Base-by-base conservation (phyloP, 2,888 invertebrate species). In the Sclerodermus sp. region DNA sequence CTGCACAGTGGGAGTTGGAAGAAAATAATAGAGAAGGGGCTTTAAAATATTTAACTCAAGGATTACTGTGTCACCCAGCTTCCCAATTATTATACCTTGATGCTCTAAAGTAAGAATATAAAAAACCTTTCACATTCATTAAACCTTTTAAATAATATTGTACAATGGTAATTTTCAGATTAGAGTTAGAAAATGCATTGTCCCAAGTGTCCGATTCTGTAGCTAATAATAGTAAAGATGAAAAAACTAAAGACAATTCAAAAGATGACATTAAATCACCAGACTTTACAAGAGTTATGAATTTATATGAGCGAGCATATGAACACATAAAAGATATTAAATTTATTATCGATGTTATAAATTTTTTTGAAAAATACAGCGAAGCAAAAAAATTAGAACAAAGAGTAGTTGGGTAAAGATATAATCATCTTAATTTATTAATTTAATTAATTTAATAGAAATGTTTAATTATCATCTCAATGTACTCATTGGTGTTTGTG, bases 1-100 rank as follows among this genome's bases (percentile, higher is more conserved):
- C 93, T 0, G 90, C 91, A 9, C 84, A 85, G 62, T 91, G 87
- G 86, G 90, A 92, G 74, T 84, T 85, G 45, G 84, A 88, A 64
- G 86, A 87, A 54, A 84, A 84, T 54, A 80, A 84, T 30, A 87
- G 89, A 59, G 71, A 86, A 10, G 86, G 82, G 62, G 91, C 92
- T 1, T 83, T 89, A 57, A 83, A 82, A 53, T 84, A 89, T 55
- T 80, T 94, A 14, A 80, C 92, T 38, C 85, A 89, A 68, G 94
- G 89, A 0, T 77, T 94, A 15, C 86, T 89, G 46, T 83, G 88
- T 57, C 90, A 92, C 75, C 86, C 88, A 0, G 81, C 85, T 10
- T 86, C 87, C 1, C 82, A 85, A 63, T 67, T 83, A 8, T 80
- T 94, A 1, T 90, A 90, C 74, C 79, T 82, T n/a, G 88, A 90